Evolutionary conservation across 2,113 vertebrate species (phyloP).

Genomic region (Cathartes aura): DNA sequence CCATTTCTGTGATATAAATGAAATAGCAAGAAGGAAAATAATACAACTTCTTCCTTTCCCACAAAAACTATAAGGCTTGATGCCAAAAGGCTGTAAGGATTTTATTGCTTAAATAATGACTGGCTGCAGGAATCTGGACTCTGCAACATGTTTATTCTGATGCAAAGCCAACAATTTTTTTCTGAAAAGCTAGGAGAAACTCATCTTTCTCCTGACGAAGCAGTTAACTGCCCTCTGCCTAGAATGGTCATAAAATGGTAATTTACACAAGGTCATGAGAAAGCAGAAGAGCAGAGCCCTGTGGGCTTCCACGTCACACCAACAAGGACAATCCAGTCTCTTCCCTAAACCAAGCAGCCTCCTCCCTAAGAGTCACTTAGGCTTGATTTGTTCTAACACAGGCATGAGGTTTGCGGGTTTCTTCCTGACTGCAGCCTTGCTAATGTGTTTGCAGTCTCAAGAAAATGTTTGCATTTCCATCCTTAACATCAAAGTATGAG

Average conservation of each 20-base stretch:
- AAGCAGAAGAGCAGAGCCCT: neutral
- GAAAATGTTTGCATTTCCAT: neutral
- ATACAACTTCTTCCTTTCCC: slow-evolving; percentile 20
- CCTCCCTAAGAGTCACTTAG: neutral
- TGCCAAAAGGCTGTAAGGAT: slow-evolving; percentile 35
- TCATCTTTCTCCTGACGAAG: neutral
- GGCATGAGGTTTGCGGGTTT: neutral
- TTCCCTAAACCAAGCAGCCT: neutral
- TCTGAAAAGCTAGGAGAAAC: neutral
- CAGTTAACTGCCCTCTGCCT: neutral
- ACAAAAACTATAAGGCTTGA: neutral
- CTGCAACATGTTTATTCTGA: slow-evolving; percentile 46
- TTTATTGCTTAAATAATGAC: slow-evolving; percentile 48
- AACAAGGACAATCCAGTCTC: neutral
- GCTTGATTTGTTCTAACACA: neutral
- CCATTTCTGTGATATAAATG: slow-evolving; percentile 50
- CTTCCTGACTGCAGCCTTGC: neutral
- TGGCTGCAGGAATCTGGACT: neutral
- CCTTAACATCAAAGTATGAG: neutral
- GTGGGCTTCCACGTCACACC: neutral
- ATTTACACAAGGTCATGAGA: slow-evolving; percentile 38
- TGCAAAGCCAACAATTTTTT: slow-evolving; percentile 27
- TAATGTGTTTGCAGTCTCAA: neutral
- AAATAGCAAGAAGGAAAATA: slow-evolving; percentile 34
- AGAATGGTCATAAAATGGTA: slow-evolving; percentile 4